Conservation (phyloP, 2,797 vertebrate species). For the Danio choprae region DNA sequence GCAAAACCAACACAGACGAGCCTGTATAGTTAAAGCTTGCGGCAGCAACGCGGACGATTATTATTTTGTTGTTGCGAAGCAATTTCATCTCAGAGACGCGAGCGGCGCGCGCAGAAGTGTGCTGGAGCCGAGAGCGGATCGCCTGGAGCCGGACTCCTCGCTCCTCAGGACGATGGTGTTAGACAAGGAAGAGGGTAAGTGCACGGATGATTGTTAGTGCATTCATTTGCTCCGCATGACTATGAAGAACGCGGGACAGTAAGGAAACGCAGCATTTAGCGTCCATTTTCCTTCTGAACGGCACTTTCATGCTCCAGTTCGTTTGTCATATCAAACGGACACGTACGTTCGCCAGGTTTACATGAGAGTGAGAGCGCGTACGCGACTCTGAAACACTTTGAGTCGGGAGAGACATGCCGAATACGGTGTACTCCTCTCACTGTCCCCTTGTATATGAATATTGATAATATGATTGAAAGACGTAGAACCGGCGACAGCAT, state of each 20-base stretch:
- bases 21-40: slow-evolving; percentile 79
- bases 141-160: slow-evolving; percentile 89
- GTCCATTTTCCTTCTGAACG: slow-evolving; percentile 24
- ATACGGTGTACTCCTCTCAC: not conserved
- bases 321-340: slow-evolving; percentile 19
- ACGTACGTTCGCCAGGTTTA: slow-evolving; percentile 6
- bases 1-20: slow-evolving; percentile 79
- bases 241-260: slow-evolving; percentile 46
- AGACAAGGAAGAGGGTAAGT: slow-evolving; percentile 99
- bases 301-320: slow-evolving; percentile 28
- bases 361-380: slow-evolving; percentile 20
- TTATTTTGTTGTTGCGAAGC: slow-evolving; percentile 79
- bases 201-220: slow-evolving; percentile 59
- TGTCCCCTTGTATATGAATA: not conserved
- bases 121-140: slow-evolving; percentile 90
- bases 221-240: slow-evolving; percentile 19
- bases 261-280: slow-evolving; percentile 47
- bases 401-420: not conserved
- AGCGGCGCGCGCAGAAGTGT: slow-evolving; percentile 76
- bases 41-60: slow-evolving; percentile 76
- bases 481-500: not conserved
- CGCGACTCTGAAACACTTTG: slow-evolving; percentile 6
- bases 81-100: slow-evolving; percentile 71
- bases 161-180: slow-evolving; percentile 98
- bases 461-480: not conserved